These are phyloP conservation scores for Caranx melampygus DNA, from an alignment of 2,113 vertebrate species.

Conservation along the genomic window DNA sequence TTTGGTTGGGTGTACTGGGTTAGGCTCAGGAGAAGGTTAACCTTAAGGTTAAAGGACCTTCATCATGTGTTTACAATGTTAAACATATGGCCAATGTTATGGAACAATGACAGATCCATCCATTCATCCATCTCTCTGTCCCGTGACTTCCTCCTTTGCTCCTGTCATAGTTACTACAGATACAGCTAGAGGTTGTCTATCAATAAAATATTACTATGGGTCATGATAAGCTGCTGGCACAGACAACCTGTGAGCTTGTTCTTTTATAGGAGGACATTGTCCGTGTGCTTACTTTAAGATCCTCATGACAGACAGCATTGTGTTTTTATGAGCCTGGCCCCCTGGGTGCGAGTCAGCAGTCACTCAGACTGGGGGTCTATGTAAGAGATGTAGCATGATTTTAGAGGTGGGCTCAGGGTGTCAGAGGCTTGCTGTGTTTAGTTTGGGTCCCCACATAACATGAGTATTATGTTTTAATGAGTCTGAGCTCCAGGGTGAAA, in stretches of 20 bases:
- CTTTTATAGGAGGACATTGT: background rate
- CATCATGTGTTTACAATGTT: too few relatives aligned
- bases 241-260: background rate
- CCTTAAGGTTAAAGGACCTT: too few relatives aligned
- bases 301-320: conserved; percentile 5
- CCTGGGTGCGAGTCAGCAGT: background rate
- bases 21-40: background rate
- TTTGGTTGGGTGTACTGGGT: background rate
- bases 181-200: background rate
- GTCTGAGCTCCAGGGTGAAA: conserved; percentile 31
- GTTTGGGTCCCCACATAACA: conserved; percentile 44
- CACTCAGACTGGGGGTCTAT: background rate
- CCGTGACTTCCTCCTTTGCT: background rate
- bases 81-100: too few relatives aligned
- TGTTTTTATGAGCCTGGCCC: conserved; percentile 2
- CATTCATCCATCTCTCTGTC: too few relatives aligned
- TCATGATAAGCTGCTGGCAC: background rate
- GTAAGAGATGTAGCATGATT: conserved; percentile 31
- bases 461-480: conserved; percentile 62
- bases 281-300: conserved; percentile 19
- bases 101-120: background rate
- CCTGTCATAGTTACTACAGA: background rate
- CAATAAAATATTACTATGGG: background rate
- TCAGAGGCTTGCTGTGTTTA: conserved; percentile 32
- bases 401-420: conserved; percentile 35